These are phyloP conservation scores for Anadara kagoshimensis DNA, from an alignment of 1,140 invertebrate genomes.

Conservation along the genomic window DNA sequence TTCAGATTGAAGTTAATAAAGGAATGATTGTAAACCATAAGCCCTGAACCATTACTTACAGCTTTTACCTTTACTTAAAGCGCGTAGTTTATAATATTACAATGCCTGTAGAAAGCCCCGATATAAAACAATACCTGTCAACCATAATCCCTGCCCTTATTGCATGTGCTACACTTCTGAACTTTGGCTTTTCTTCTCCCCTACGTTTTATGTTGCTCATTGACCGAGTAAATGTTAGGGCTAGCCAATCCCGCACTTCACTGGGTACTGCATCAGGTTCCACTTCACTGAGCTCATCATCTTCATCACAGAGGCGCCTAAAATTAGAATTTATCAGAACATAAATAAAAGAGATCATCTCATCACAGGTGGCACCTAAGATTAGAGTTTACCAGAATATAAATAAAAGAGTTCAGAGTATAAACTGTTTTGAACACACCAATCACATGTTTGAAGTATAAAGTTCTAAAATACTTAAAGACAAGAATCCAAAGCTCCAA, in stretches of 20 bases:
- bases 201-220: constrained; percentile 71
- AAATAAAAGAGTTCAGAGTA: too few relatives aligned
- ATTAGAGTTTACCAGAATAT: constrained; percentile 11
- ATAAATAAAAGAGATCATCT: constrained; percentile 78
- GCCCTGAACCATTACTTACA: too few relatives aligned
- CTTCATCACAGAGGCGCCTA: constrained; percentile 80
- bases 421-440: too few relatives aligned
- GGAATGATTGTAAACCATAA: too few relatives aligned
- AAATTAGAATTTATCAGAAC: constrained; percentile 30
- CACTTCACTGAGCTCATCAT: constrained; percentile 94
- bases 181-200: constrained; percentile 79
- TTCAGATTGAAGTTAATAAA: too few relatives aligned
- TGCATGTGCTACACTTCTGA: constrained; percentile 96
- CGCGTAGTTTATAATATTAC: too few relatives aligned
- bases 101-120: too few relatives aligned
- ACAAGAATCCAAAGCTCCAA: too few relatives aligned
- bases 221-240: constrained; percentile 94
- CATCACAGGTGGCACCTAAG: constrained; percentile 76
- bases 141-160: constrained; percentile 98
- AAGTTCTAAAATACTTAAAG: too few relatives aligned
- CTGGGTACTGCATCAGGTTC: constrained; percentile 95
- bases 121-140: constrained; percentile 79
- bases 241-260: constrained; percentile 97
- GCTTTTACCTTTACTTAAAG: too few relatives aligned
- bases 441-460: too few relatives aligned